Evolutionary conservation across 2,797 vertebrate genomes (phyloP).

Genomic region (Pristis pectinata): DNA sequence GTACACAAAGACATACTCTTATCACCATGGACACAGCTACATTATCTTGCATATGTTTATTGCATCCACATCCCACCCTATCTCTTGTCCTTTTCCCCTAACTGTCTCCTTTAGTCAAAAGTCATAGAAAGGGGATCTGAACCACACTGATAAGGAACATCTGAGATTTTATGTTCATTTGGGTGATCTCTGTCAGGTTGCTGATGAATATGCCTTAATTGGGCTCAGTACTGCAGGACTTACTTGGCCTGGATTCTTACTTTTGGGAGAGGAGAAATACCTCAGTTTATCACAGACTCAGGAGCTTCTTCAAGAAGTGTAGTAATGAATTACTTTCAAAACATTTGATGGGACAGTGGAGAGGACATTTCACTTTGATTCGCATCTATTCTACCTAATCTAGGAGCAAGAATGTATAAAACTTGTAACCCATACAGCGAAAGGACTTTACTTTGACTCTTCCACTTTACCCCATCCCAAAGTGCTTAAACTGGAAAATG

Average conservation of each 20-base stretch:
- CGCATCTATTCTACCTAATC: not conserved
- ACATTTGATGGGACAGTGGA: not conserved
- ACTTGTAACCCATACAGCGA: no score
- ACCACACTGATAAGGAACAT: not conserved
- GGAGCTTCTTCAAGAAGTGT: not conserved
- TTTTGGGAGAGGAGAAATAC: not conserved
- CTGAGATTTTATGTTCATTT: not conserved
- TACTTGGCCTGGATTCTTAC: not conserved
- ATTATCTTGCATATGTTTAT: no score
- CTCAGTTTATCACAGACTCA: not conserved
- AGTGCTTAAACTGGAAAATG: not conserved
- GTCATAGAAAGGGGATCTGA: not conserved
- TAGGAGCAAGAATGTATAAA: not conserved
- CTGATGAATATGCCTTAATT: not conserved
- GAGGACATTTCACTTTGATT: not conserved
- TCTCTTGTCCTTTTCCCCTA: no score
- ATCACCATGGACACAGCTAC: no score
- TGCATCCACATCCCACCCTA: no score
- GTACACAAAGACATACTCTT: no score
- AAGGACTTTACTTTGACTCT: not conserved
- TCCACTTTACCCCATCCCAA: no score
- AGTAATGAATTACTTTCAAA: not conserved
- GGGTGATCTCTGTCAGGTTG: not conserved
- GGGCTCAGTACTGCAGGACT: not conserved
- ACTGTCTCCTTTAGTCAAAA: no score